phyloP scores from a whole-genome alignment of 2,113 vertebrate species.

The Platichthys stellatus region DNA sequence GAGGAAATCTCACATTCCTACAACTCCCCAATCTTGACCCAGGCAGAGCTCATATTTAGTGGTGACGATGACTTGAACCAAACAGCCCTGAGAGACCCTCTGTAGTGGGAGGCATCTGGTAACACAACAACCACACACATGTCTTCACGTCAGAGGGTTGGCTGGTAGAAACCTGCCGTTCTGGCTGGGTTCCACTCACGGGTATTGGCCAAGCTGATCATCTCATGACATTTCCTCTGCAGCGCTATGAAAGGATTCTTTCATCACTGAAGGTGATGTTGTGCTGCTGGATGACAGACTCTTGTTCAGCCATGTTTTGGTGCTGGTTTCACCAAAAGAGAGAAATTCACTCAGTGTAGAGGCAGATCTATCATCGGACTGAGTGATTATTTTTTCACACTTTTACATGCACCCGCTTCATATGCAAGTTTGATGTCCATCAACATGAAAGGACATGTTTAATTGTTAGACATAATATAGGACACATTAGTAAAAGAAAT shows the following conservation, averaged over 20 bases:
- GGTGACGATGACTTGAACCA: no score
- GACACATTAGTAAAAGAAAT: not conserved
- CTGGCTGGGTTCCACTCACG: not conserved
- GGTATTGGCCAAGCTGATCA: not conserved
- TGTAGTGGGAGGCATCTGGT: not conserved
- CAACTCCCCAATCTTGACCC: no score
- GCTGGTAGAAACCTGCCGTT: not conserved
- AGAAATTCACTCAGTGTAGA: not conserved
- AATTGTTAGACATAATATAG: not conserved
- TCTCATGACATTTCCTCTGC: conserved; percentile 1
- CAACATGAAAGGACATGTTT: not conserved
- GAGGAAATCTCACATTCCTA: no score
- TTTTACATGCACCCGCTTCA: not conserved
- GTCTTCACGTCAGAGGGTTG: not conserved
- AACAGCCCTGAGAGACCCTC: no score
- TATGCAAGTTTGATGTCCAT: not conserved
- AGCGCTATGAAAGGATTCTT: not conserved
- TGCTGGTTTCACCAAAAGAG: not conserved
- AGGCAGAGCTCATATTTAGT: no score
- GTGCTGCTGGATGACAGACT: not conserved
- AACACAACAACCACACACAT: not conserved
- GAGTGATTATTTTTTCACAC: not conserved
- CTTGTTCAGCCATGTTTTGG: not conserved
- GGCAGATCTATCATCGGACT: not conserved
- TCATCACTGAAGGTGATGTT: not conserved